These are phyloP conservation scores for Narcine bancroftii DNA, from an alignment of 2,113 vertebrate genomes.

Conservation along the genomic window DNA sequence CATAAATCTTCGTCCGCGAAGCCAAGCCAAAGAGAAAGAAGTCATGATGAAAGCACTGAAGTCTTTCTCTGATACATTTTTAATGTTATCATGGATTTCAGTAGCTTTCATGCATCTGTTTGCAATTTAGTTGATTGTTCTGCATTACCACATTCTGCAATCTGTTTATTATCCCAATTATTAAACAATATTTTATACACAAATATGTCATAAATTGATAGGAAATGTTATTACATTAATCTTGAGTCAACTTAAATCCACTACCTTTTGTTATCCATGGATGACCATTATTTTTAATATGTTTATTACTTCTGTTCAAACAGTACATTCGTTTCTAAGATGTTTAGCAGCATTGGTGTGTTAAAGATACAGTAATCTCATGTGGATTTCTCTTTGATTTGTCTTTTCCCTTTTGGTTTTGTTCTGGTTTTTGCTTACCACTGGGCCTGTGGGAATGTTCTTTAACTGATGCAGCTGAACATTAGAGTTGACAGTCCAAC, in stretches of 20 bases:
- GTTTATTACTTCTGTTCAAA: neutral
- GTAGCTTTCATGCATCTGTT: neutral
- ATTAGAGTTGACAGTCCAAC: slow-evolving; percentile 80
- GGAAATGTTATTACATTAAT: neutral
- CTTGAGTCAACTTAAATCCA: neutral
- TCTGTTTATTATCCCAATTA: neutral
- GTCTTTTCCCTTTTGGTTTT: slow-evolving; percentile 62
- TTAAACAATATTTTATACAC: neutral
- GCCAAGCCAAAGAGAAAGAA: too few species aligned
- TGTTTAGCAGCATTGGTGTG: slow-evolving; percentile 39
- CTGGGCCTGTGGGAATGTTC: slow-evolving; percentile 57
- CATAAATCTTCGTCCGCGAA: too few species aligned
- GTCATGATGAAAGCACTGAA: neutral
- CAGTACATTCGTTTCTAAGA: neutral
- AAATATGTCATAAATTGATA: neutral
- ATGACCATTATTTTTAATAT: neutral
- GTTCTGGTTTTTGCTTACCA: slow-evolving; percentile 57
- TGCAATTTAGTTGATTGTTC: neutral
- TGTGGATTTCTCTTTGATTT: slow-evolving; percentile 50
- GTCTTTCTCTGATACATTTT: neutral
- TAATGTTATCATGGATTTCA: neutral
- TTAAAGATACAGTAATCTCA: slow-evolving; percentile 45
- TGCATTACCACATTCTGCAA: neutral
- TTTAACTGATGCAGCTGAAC: slow-evolving; percentile 85
- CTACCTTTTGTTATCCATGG: neutral